phyloP scores from a whole-genome alignment of 2,113 vertebrate genomes.

The Malurus cyaneus region DNA sequence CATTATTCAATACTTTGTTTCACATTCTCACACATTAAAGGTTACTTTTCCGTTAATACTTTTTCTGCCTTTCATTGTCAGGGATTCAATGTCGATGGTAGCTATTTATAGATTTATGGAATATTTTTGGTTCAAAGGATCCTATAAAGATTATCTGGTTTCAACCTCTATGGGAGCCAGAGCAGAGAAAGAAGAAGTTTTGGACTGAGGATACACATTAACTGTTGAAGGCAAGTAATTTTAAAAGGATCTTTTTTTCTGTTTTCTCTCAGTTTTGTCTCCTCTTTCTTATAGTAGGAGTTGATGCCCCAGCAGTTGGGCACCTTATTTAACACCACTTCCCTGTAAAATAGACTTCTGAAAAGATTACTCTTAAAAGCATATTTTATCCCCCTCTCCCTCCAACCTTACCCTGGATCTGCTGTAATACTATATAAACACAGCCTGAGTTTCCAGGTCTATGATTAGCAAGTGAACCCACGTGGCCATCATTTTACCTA shows the following conservation, averaged over 20 bases:
- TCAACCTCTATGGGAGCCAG: not conserved
- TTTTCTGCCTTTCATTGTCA: not conserved
- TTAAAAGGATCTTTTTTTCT: not conserved
- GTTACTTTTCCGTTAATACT: not conserved
- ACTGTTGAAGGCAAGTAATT: not conserved
- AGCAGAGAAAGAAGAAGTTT: not conserved
- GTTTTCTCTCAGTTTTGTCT: not conserved
- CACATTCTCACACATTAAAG: not conserved
- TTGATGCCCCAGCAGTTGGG: not conserved
- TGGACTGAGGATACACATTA: not conserved
- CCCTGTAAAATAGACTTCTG: not conserved
- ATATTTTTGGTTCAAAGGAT: rapidly evolving
- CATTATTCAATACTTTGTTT: not conserved
- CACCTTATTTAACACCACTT: not conserved
- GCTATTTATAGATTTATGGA: not conserved
- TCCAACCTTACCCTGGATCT: not conserved
- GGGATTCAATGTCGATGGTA: not conserved
- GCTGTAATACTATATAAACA: not conserved
- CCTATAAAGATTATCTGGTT: not conserved
- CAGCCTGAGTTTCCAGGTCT: not conserved
- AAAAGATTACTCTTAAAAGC: not conserved
- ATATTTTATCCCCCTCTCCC: not conserved
- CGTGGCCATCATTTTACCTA: not conserved
- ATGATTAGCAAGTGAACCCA: not conserved
- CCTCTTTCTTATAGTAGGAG: not conserved